phyloP scores from a whole-genome alignment of 2,113 vertebrate genomes.

The Passer domesticus region DNA sequence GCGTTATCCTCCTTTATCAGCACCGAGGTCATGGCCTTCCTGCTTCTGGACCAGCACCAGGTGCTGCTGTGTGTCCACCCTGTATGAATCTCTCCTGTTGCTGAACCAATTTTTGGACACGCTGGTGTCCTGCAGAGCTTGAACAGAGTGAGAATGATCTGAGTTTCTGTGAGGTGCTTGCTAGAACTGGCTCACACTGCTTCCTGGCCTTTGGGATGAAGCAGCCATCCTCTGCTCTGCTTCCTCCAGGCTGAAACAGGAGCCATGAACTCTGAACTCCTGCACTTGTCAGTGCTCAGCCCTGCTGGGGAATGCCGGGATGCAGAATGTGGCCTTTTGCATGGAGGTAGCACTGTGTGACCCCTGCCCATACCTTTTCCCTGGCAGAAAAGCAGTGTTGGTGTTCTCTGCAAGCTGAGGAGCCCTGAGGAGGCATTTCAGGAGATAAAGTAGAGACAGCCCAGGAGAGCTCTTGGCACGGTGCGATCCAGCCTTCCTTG shows the following conservation, averaged over 20 bases:
- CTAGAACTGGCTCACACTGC: not conserved
- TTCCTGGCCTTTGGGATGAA: not conserved
- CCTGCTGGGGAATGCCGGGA: rapidly evolving
- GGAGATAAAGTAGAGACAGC: not conserved
- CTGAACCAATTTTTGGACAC: not conserved
- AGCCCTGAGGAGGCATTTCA: not conserved
- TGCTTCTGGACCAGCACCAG: not conserved
- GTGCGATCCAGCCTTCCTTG: not conserved
- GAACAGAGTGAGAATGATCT: not conserved
- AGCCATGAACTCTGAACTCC: not conserved
- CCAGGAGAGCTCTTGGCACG: rapidly evolving
- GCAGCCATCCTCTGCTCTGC: not conserved
- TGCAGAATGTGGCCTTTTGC: rapidly evolving
- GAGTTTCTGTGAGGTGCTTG: not conserved
- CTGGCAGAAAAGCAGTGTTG: not conserved
- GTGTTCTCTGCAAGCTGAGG: not conserved
- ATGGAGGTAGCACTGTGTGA: not conserved
- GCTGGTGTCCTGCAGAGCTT: not conserved
- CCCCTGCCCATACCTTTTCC: not conserved
- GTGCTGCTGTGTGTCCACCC: not conserved
- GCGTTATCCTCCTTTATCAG: not conserved
- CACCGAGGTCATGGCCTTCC: not conserved
- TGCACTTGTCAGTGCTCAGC: rapidly evolving
- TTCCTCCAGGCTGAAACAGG: not conserved
- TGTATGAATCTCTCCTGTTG: not conserved